Percentiles rank a stretch among this genome's conserved stretches.
Conservation (phyloP, 2,888 invertebrate species). For the Amblyteles armatorius region DNA sequence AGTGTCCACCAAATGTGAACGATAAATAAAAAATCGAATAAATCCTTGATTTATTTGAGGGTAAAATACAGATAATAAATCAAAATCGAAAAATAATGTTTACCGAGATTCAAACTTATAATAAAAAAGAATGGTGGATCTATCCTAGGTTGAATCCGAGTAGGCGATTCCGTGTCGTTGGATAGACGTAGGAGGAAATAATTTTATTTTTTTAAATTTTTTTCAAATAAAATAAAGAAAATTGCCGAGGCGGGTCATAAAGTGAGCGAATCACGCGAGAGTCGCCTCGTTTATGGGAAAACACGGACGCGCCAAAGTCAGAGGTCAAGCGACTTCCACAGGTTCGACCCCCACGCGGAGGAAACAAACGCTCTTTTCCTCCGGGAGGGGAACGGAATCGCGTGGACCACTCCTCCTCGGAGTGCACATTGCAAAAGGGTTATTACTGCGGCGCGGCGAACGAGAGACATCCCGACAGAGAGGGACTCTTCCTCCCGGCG, state of each 20-base stretch:
- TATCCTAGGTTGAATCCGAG: neutral
- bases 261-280: conserved; percentile 64
- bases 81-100: neutral
- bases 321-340: conserved; percentile 75
- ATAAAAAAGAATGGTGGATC: neutral
- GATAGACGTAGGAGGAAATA: neutral
- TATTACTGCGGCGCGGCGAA: neutral
- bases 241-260: conserved; percentile 68
- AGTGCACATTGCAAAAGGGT: neutral
- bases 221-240: neutral
- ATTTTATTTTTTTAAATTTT: too few species aligned
- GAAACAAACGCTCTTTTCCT: conserved; percentile 69
- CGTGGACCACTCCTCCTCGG: conserved; percentile 9
- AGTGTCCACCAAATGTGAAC: neutral
- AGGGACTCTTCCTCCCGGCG: neutral
- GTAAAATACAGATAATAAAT: neutral
- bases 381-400: conserved; percentile 22
- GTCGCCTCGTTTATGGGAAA: conserved; percentile 75
- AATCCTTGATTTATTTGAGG: too few species aligned
- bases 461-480: neutral
- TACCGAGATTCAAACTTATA: neutral
- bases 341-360: conserved; percentile 71
- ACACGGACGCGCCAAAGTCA: conserved; percentile 74
- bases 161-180: neutral
- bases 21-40: neutral